Conservation (phyloP, 2,113 vertebrate genomes). For the Hydrolagus affinis region DNA sequence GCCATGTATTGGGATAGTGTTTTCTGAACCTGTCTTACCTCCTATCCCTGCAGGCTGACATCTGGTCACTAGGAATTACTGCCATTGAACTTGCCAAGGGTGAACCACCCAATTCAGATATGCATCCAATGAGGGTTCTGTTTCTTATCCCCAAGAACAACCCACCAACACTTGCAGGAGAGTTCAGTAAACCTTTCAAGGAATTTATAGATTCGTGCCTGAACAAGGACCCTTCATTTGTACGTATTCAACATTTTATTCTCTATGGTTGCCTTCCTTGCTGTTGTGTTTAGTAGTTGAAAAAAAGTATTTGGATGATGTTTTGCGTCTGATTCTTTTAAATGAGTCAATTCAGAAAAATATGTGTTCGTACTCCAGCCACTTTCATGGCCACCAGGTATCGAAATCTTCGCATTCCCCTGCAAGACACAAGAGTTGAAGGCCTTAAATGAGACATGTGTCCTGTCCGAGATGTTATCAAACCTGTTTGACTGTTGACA, state of each 20-base stretch:
- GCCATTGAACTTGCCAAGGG: slow-evolving; percentile 88
- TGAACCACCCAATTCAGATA: slow-evolving; percentile 82
- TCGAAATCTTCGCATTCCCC: background rate
- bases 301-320: background rate
- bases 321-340: background rate
- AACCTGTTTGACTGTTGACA: background rate
- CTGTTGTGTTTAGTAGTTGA: background rate
- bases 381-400: no score
- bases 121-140: slow-evolving; percentile 86
- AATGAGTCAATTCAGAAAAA: background rate
- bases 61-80: slow-evolving; percentile 87
- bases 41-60: slow-evolving; percentile 66
- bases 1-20: background rate
- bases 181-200: slow-evolving; percentile 85
- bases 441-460: background rate
- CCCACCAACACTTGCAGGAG: slow-evolving; percentile 71
- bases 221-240: slow-evolving; percentile 84
- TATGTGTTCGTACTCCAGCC: background rate
- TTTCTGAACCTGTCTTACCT: background rate
- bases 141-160: slow-evolving; percentile 88
- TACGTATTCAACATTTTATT: slow-evolving; percentile 54
- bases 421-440: background rate
- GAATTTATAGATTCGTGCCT: slow-evolving; percentile 85
- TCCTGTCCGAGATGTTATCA: no score
- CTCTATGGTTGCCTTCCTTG: background rate